Evolutionary conservation across 2,888 invertebrate genomes (phyloP).

Genomic region (Mesorhabditis spiculigera): DNA sequence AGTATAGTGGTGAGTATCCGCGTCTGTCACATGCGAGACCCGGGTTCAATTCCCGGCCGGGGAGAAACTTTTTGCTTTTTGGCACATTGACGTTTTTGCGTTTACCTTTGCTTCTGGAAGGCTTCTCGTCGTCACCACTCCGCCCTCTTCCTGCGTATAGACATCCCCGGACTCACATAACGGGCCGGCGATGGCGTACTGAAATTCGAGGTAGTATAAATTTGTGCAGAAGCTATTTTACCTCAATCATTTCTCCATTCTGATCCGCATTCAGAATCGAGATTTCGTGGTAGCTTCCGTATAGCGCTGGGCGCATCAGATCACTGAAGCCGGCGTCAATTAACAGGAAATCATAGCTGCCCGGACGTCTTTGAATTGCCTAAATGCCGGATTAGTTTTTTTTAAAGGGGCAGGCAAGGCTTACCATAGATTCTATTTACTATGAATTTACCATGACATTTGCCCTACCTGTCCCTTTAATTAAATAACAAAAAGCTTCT

Average conservation of each 20-base stretch:
- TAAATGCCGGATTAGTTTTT: too few species aligned
- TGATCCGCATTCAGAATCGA: too few species aligned
- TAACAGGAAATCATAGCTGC: conserved; percentile 6
- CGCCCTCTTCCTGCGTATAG: conserved; percentile 11
- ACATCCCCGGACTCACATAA: conserved; percentile 17
- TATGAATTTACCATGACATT: too few species aligned
- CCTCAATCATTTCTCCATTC: too few species aligned
- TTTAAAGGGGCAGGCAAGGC: too few species aligned
- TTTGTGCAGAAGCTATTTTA: too few species aligned
- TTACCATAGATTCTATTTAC: too few species aligned
- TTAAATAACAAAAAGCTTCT: background rate
- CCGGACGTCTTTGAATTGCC: too few species aligned
- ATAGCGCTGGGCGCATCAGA: conserved; percentile 18
- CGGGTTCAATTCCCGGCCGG: conserved; percentile 65
- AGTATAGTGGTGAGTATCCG: conserved; percentile 66
- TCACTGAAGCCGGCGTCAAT: conserved; percentile 21
- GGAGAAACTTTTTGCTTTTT: conserved; percentile 46
- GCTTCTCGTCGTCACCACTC: background rate
- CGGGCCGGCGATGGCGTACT: conserved; percentile 13
- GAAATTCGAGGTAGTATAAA: too few species aligned
- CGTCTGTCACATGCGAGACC: conserved; percentile 65
- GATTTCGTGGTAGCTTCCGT: conserved; percentile 11
- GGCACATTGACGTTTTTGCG: too few species aligned
- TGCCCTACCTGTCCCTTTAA: too few species aligned
- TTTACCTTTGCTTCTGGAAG: background rate